A percentile compares a stretch with the other conserved stretches of the same genome.
phyloP scores from a whole-genome alignment of 2,113 vertebrate genomes.

The Bos taurus region DNA sequence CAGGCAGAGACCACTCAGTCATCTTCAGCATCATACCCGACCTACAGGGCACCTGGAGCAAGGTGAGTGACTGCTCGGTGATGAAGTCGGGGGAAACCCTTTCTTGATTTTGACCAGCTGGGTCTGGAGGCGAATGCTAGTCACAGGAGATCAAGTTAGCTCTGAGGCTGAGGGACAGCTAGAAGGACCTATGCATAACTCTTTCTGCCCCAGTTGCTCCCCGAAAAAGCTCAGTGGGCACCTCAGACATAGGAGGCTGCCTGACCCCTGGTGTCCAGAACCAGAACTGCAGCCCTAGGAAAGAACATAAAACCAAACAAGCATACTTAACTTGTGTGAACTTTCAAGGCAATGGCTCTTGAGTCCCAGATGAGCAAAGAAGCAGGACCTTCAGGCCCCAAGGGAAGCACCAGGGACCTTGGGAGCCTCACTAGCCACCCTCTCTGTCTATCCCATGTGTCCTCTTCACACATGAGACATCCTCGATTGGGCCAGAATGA shows the following conservation, averaged over 20 bases:
- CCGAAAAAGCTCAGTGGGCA: neutral
- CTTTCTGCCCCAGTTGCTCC: neutral
- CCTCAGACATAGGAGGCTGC: neutral
- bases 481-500: neutral
- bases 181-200: neutral
- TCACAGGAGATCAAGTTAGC: neutral
- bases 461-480: neutral
- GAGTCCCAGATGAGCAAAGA: neutral
- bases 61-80: neutral
- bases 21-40: neutral
- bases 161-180: neutral
- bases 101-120: neutral
- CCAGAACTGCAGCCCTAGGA: neutral
- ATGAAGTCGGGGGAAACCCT: neutral
- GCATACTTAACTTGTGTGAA: neutral
- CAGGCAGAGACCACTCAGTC: neutral
- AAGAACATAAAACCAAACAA: neutral
- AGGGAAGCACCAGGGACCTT: neutral
- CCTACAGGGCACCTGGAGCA: neutral
- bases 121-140: neutral
- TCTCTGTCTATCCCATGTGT: neutral
- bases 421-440: neutral
- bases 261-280: neutral
- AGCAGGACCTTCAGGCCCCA: neutral
- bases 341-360: neutral